phyloP scores from a whole-genome alignment of 2,797 vertebrate genomes.

The Pitangus sulphuratus region DNA sequence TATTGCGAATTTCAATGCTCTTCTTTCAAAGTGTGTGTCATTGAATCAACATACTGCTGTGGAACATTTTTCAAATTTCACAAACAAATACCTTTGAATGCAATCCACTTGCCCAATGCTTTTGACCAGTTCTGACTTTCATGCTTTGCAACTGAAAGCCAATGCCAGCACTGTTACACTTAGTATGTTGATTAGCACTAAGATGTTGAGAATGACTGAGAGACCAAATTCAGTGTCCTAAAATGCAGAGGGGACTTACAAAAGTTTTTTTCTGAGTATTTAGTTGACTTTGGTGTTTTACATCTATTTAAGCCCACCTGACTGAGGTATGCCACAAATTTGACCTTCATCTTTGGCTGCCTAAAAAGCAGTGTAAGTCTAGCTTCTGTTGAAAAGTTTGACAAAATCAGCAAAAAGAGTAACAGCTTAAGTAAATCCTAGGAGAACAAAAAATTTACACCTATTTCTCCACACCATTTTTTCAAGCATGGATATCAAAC shows the following conservation, averaged over 20 bases:
- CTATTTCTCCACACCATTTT: background rate
- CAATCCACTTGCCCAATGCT: background rate
- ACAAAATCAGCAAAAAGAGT: background rate
- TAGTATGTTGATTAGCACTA: background rate
- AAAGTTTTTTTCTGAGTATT: background rate
- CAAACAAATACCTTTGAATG: background rate
- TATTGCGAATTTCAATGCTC: background rate
- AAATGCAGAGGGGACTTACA: background rate
- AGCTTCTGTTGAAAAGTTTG: background rate
- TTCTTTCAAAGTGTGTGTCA: background rate
- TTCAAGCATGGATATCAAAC: background rate
- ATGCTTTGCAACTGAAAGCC: background rate
- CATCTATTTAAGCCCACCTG: rapidly evolving
- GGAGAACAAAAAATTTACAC: background rate
- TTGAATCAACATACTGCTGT: background rate
- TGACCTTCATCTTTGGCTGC: background rate
- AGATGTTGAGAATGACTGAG: background rate
- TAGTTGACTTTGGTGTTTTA: background rate
- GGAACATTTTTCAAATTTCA: background rate
- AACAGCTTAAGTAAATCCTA: background rate
- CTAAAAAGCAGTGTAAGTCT: background rate
- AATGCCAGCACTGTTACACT: rapidly evolving
- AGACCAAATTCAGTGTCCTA: background rate
- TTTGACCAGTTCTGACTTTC: background rate
- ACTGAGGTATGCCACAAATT: background rate